Conservation (phyloP, 2,113 vertebrate species). For the Thalassoma bifasciatum region DNA sequence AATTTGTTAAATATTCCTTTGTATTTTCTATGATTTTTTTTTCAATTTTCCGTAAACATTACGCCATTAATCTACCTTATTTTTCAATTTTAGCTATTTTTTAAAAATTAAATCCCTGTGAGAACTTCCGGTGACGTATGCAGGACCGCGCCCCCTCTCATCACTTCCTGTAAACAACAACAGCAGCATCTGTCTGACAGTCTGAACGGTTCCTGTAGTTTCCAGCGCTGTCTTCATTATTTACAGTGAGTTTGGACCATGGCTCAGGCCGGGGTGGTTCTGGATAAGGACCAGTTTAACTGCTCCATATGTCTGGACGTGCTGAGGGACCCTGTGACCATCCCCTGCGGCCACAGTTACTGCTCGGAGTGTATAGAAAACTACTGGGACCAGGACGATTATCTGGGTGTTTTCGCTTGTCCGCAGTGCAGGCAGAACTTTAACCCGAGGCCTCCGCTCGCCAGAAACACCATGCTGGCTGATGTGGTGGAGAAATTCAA, state of each 20-base stretch:
- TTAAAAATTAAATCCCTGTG: constrained; percentile 3
- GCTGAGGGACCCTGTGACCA: constrained; percentile 78
- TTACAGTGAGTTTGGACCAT: constrained; percentile 46
- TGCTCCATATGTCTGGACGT: constrained; percentile 84
- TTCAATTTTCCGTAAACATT: too few species aligned
- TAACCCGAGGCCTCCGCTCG: constrained; percentile 79
- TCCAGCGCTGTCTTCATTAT: background rate
- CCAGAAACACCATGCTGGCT: constrained; percentile 83
- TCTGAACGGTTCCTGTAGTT: background rate
- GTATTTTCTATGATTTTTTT: too few species aligned
- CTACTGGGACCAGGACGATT: constrained; percentile 84
- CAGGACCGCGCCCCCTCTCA: background rate
- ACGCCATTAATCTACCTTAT: too few species aligned
- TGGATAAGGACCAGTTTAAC: constrained; percentile 84
- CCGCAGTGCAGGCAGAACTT: constrained; percentile 82
- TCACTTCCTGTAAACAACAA: constrained; percentile 72
- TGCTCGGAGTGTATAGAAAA: constrained; percentile 79
- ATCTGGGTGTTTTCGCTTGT: constrained; percentile 76
- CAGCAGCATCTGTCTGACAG: constrained; percentile 11
- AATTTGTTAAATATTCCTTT: too few species aligned
- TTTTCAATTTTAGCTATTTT: background rate
- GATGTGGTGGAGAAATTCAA: constrained; percentile 82
- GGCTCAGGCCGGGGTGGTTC: constrained; percentile 79
- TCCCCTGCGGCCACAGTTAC: constrained; percentile 85
- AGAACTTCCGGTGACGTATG: constrained; percentile 6